Conservation (phyloP, 92 coral and sea anemone genomes). For the Phenganax marumi region DNA sequence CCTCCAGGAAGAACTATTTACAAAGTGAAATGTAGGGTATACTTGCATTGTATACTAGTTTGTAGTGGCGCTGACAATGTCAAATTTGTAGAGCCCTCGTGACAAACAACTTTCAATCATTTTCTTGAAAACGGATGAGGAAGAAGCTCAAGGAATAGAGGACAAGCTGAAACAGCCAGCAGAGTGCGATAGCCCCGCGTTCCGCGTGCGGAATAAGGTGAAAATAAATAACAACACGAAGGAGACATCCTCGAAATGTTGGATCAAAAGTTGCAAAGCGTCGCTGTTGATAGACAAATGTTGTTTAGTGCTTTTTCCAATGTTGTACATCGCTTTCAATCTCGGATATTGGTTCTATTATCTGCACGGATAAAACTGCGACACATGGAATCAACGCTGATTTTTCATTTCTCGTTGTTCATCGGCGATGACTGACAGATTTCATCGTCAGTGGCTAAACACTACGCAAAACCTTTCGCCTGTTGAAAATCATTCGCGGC, state of each 20-base stretch:
- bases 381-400: too few species aligned
- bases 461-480: too few species aligned
- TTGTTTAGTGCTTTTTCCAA: neutral
- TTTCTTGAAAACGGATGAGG: neutral
- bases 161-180: neutral
- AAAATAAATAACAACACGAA: neutral
- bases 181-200: neutral
- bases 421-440: too few species aligned
- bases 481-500: too few species aligned
- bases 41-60: neutral
- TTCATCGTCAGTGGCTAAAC: too few species aligned
- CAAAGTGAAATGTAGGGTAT: too few species aligned
- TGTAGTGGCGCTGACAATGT: neutral
- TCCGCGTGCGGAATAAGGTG: neutral
- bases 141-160: neutral
- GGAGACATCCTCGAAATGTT: neutral
- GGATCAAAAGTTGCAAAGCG: neutral
- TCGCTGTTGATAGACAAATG: slow-evolving; percentile 2
- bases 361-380: too few species aligned
- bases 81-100: neutral
- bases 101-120: slow-evolving; percentile 2
- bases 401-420: too few species aligned
- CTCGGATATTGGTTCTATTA: slow-evolving; percentile 12
- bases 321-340: slow-evolving; percentile 11
- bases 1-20: too few species aligned